Evolutionary conservation across 2,113 vertebrate species (phyloP), one percentile per base, ranked within the genome.

Genomic region (Pseudopipra pipra): DNA sequence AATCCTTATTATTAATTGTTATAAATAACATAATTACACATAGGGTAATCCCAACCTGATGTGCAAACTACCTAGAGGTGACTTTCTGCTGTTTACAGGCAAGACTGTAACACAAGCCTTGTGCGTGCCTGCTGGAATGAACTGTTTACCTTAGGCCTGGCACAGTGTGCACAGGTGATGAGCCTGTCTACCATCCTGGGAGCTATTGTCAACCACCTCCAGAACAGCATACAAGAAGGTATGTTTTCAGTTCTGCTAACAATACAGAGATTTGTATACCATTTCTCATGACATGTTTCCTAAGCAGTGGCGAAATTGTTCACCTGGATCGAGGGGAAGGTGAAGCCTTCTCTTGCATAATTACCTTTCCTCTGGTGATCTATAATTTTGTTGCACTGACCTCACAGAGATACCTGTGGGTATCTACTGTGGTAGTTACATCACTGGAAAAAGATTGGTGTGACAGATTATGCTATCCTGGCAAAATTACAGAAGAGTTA

Each of bases 111-210:
- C 90, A 99, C 99, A 12, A 98, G 98, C 95, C 98, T 99, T 55
- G 99, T 99, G 56, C 99, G 99, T 33, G 99, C 99, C 87, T 99
- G 99, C 95, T 99, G 99, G 99, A 99, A 99, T 0, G 99, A 99
- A 94, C 98, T 99, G 61, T 99, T 99, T 71, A 99, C 99, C n/a
- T 97, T 99, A 13, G 99, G 99, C 43, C 98, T 99, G 49, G 99
- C 99, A 72, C 99, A 99, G 97, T 99, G 99, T 47, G 98, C 99
- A 31, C 99, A 99, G 79, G 98, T 99, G 96, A 99, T 99, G 99
- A 99, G 98, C 76, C 98, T 99, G 55, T 99, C 99, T 7, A 99
- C 99, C 51, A 99, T 99, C 96, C 98, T 99, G 23, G 98, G 99
- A 5, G 99, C 99, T 47, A 99, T 99, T 80, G 98, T 99, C 96